phyloP scores from a whole-genome alignment of 1,140 invertebrate species.

The Epicauta chinensis region DNA sequence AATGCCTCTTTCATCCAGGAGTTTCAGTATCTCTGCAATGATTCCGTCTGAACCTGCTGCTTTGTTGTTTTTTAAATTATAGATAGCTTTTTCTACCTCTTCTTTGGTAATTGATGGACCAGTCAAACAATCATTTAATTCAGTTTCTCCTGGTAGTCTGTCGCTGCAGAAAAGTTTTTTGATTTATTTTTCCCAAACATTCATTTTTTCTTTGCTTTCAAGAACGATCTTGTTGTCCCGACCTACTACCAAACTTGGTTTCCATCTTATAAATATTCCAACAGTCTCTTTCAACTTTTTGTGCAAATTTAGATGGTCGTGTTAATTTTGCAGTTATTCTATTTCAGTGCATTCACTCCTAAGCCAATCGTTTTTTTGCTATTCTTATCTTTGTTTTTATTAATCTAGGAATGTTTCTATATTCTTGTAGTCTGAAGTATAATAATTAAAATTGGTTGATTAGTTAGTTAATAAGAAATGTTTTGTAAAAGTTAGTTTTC shows the following conservation, averaged over 20 bases:
- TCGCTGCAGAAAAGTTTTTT: too few relatives aligned
- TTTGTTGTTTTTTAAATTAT: neutral
- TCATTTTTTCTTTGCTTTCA: too few relatives aligned
- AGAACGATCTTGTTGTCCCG: too few relatives aligned
- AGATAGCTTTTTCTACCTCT: neutral
- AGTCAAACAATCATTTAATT: too few relatives aligned
- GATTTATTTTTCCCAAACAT: too few relatives aligned
- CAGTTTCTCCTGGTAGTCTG: too few relatives aligned
- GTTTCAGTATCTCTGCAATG: neutral
- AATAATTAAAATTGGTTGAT: too few relatives aligned
- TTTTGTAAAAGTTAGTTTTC: too few relatives aligned
- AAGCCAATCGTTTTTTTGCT: constrained; percentile 5
- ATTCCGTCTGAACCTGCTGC: neutral
- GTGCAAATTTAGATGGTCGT: constrained; percentile 3
- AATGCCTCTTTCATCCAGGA: neutral
- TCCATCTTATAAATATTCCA: too few relatives aligned
- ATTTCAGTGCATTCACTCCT: neutral
- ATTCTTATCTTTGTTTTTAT: constrained; percentile 4
- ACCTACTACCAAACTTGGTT: too few relatives aligned
- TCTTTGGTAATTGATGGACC: neutral
- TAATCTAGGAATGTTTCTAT: neutral
- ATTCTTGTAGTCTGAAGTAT: too few relatives aligned
- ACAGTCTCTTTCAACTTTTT: neutral
- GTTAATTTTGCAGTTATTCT: neutral
- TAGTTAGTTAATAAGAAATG: too few relatives aligned